A percentile compares a stretch with the other conserved stretches of the same genome.
These are phyloP conservation scores for Smutsia temminckii DNA, from an alignment of 2,797 vertebrate genomes.

Conservation along the genomic window DNA sequence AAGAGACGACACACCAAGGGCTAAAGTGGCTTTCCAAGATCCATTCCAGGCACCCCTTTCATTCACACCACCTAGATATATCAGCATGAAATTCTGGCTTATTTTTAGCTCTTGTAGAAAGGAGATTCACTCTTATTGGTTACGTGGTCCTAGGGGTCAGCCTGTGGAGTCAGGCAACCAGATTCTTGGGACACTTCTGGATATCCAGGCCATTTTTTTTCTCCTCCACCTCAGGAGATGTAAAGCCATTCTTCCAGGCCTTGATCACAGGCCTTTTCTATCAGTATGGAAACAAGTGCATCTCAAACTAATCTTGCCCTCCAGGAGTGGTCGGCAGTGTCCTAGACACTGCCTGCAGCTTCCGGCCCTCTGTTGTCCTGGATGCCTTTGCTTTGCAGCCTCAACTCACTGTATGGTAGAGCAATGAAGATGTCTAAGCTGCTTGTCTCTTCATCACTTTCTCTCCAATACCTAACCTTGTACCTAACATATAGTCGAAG, in stretches of 20 bases:
- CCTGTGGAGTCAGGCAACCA: not conserved
- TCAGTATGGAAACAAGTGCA: not conserved
- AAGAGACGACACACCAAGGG: not conserved
- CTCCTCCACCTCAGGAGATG: not conserved
- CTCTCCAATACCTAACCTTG: not conserved
- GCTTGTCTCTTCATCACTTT: not conserved
- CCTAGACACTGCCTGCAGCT: not conserved
- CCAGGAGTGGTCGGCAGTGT: not conserved
- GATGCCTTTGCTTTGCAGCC: not conserved
- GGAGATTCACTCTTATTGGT: not conserved
- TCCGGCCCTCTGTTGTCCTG: not conserved
- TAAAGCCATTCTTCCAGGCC: not conserved
- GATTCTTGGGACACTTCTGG: not conserved
- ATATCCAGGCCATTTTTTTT: not conserved
- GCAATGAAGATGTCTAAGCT: not conserved
- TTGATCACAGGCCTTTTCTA: not conserved
- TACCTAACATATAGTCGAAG: conserved; percentile 26
- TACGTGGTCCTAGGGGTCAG: not conserved
- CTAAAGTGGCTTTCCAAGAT: conserved; percentile 10
- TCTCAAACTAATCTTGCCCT: not conserved
- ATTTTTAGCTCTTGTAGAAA: conserved; percentile 49
- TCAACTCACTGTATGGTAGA: not conserved
- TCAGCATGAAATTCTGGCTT: not conserved
- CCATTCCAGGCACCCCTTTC: not conserved
- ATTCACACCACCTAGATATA: not conserved